phyloP scores from a whole-genome alignment of 2,113 vertebrate genomes.

The Glaucomys volans region DNA sequence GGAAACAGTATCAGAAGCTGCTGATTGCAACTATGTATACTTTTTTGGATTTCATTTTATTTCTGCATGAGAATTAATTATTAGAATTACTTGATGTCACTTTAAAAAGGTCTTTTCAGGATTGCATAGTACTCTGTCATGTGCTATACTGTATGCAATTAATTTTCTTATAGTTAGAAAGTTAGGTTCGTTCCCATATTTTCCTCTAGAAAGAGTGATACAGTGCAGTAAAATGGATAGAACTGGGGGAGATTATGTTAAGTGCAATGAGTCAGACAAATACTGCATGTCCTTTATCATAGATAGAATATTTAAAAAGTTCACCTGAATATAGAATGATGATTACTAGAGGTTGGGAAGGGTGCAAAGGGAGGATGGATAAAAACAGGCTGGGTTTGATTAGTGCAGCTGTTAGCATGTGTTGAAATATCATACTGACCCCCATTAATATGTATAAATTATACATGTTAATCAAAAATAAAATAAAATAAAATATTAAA shows the following conservation, averaged over 20 bases:
- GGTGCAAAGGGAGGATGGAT: too few relatives aligned
- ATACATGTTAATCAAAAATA: not conserved
- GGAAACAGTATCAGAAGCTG: not conserved
- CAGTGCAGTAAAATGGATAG: not conserved
- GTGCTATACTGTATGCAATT: not conserved
- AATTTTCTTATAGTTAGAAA: not conserved
- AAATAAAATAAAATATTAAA: not conserved
- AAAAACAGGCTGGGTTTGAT: not conserved
- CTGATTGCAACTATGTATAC: not conserved
- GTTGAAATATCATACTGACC: not conserved
- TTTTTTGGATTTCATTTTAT: not conserved
- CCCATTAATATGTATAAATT: not conserved
- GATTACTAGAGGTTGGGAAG: not conserved
- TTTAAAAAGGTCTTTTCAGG: conserved; percentile 2
- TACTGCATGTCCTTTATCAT: not conserved
- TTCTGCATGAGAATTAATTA: not conserved
- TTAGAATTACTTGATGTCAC: not conserved
- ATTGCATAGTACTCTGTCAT: not conserved
- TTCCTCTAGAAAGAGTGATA: not conserved
- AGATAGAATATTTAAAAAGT: not conserved
- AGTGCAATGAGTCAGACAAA: not conserved
- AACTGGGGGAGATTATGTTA: not conserved
- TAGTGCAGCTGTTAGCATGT: not conserved
- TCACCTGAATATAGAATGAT: not conserved
- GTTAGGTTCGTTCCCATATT: not conserved